Conservation (phyloP, 2,888 invertebrate species). For the Eupeodes luniger region DNA sequence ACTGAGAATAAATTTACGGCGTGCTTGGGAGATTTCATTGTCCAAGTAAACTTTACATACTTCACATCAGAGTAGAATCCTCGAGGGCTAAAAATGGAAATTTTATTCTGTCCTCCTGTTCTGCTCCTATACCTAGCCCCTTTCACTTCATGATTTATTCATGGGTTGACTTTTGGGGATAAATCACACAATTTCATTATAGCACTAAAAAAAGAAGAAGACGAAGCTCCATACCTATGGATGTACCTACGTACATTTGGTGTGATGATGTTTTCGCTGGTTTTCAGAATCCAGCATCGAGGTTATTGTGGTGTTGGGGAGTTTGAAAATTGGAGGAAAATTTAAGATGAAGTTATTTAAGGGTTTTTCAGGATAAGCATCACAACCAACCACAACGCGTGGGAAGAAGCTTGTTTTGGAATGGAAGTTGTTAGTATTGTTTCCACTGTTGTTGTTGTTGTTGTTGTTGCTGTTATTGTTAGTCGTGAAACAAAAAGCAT, state of each 20-base stretch:
- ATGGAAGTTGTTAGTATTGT: slow-evolving; percentile 3
- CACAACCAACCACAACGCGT: neutral
- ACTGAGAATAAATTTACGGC: slow-evolving; percentile 13
- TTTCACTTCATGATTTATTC: slow-evolving; percentile 60
- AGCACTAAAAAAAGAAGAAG: slow-evolving; percentile 5
- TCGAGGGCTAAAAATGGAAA: slow-evolving; percentile 50
- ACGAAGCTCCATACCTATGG: neutral
- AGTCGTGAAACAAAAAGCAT: slow-evolving; percentile 1
- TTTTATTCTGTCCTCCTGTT: neutral
- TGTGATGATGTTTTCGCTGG: neutral
- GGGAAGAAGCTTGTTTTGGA: slow-evolving; percentile 7
- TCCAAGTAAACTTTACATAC: slow-evolving; percentile 42
- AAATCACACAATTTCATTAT: slow-evolving; percentile 56
- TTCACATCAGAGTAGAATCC: neutral
- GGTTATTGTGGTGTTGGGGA: neutral
- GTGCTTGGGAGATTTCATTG: slow-evolving; percentile 40
- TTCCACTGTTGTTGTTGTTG: neutral
- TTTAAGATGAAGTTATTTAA: slow-evolving; percentile 42
- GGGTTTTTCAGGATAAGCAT: slow-evolving; percentile 21
- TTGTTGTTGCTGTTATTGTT: neutral
- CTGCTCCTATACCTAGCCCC: neutral
- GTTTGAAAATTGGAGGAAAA: slow-evolving; percentile 8
- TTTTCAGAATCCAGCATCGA: neutral
- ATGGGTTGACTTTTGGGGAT: slow-evolving; percentile 55
- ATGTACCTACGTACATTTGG: neutral